phyloP scores from a whole-genome alignment of 1,140 invertebrate genomes.

The Paracyclopina nana region DNA sequence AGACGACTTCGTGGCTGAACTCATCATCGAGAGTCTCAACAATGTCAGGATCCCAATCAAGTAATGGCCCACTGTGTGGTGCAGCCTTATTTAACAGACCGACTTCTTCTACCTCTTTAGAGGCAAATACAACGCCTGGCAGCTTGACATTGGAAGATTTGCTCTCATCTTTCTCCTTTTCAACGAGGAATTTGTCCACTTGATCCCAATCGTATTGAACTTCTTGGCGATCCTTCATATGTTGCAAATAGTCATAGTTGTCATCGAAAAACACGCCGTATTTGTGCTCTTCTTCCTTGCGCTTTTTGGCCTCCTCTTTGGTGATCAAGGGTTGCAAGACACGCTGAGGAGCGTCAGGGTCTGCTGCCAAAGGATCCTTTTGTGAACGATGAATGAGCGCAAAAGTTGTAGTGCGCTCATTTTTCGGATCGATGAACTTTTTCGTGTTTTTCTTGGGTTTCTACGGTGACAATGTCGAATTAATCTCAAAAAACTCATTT shows the following conservation, averaged over 20 bases:
- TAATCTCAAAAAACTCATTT: no score
- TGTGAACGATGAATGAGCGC: conserved; percentile 77
- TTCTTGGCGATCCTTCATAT: conserved; percentile 47
- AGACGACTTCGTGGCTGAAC: conserved; percentile 46
- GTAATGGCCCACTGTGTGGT: conserved; percentile 39
- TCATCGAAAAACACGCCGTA: conserved; percentile 92
- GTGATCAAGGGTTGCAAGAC: conserved; percentile 36
- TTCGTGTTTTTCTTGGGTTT: conserved; percentile 33
- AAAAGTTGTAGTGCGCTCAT: conserved; percentile 74
- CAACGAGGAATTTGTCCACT: conserved; percentile 16
- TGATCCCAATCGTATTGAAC: conserved; percentile 20
- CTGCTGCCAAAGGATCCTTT: conserved; percentile 65
- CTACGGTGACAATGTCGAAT: no score
- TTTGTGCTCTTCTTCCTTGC: conserved; percentile 56
- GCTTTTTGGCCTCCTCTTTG: conserved; percentile 29
- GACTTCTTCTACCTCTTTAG: conserved; percentile 62
- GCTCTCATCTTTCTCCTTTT: conserved; percentile 19
- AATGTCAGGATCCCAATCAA: conserved; percentile 78
- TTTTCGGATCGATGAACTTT: conserved; percentile 57
- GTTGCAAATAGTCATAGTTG: conserved; percentile 86
- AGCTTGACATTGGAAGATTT: conserved; percentile 35
- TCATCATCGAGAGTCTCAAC: conserved; percentile 82
- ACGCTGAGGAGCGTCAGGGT: conserved; percentile 64
- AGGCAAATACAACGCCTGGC: conserved; percentile 77
- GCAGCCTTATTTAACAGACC: conserved; percentile 74